Base-by-base conservation (phyloP, 1,140 invertebrate species). In the Palaemon carinicauda region DNA sequence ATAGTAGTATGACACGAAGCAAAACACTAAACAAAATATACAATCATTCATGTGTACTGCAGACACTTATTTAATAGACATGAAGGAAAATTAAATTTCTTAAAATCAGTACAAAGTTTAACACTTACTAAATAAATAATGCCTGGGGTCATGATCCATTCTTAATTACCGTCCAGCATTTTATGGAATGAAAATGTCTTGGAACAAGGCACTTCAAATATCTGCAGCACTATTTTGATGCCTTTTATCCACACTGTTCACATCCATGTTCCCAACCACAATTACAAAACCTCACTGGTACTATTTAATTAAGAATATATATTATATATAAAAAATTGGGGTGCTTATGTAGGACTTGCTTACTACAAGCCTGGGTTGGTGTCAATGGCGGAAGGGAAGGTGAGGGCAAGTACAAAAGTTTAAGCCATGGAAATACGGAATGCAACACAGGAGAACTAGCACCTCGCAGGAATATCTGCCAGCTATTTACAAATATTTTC, bases 391-490 rank as follows among this genome's bases (percentile, higher is more conserved):
- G 41, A 41, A 41, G 41, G 41, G 5, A 41, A 41, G 56, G 60
- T 52, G 69, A 56, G 29, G 75, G 65, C 84, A 86, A 80, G 77
- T 80, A 80, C 77, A 80, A 80, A 86, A 27, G 71, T 80, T 69
- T 29, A 86, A 86, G 84, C 77, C 33, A 51, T 86, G 84, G 69
- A 71, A 80, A 80, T 86, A 80, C 77, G 84, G 84, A 86, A 86
- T 86, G 84, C 84, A 86, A 86, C 77, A 86, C 60, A 80, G 65
- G 65, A 69, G 56, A 85, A 80, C 84, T 86, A 86, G 84, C 84
- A 86, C 84, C 84, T 86, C 77, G 54, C 79, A 53, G 65, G 65
- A 74, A 80, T 33, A 86, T 73, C 60, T 56, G 74, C 24, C 51
- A 69, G 77, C 77, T 80, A 80, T 80, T 79, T 80, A 80, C 65